A percentile compares a stretch with the other conserved stretches of the same genome.
phyloP scores from a whole-genome alignment of 64 coral and sea anemone genomes.

The Pachyseris speciosa region DNA sequence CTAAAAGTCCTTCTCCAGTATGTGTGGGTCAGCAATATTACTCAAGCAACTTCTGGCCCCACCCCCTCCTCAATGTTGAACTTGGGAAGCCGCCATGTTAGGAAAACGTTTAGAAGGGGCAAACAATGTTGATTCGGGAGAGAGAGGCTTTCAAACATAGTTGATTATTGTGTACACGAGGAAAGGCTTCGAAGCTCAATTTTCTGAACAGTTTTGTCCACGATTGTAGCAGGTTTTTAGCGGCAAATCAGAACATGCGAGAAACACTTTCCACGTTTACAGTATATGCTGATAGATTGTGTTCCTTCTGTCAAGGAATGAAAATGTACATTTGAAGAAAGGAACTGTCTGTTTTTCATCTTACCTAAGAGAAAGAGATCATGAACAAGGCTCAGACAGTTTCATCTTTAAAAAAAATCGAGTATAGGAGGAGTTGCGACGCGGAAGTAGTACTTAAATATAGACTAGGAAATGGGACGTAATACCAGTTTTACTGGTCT shows the following conservation, averaged over 20 bases:
- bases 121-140: too few relatives aligned
- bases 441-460: background rate
- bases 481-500: too few relatives aligned
- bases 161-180: too few relatives aligned
- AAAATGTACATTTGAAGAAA: background rate
- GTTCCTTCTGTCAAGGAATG: background rate
- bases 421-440: background rate
- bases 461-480: too few relatives aligned
- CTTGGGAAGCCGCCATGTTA: background rate
- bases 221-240: background rate
- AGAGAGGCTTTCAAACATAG: too few relatives aligned
- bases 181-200: background rate
- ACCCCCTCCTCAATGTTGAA: background rate
- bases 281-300: background rate
- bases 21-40: background rate
- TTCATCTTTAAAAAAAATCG: background rate
- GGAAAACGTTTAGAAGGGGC: background rate
- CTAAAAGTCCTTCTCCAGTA: background rate
- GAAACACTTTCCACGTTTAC: too few relatives aligned
- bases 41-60: background rate
- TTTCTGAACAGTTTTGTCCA: background rate
- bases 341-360: background rate
- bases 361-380: background rate
- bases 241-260: too few relatives aligned
- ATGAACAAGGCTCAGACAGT: background rate